Evolutionary conservation across 2,888 invertebrate species (phyloP), one percentile per base, ranked within the genome.

Genomic region (Arrhopalites spinosus): DNA sequence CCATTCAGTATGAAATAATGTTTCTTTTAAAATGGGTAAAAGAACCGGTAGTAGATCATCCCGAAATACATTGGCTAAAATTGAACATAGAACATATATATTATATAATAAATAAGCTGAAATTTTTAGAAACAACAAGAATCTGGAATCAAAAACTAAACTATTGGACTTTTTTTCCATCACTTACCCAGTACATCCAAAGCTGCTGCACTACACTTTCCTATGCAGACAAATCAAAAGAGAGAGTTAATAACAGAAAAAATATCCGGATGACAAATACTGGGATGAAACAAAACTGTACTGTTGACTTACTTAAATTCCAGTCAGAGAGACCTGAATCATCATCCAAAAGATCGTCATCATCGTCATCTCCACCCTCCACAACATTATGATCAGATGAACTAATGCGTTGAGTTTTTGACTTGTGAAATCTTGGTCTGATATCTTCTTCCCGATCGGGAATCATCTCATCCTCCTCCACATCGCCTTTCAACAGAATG

Each of bases 371-470:
- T 13, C 87, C 87, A 79, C 81, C 83, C 15, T 63, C 68, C 2
- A 67, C 78, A 15, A 36, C 63, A 30, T 75, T 74, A 36, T 75
- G 53, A 29, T 75, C 66, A 71, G 78, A 50, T 76, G 89, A 88
- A 8, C 77, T 71, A 23, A 73, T 68, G 15, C 69, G 92, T 86
- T 96, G 96, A 0, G 94, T 93, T 84, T 95, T 92, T 2, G 96
- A 91, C 86, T 95, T 94, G 86, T 98, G 98, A 87, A 99, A 99
- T 80, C 98, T 88, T 17, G 99, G 99, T 79, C 94, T 90, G 82
- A 99, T 99, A 86, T 99, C 99, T 85, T 97, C 95, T 83, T 97
- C 97, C 81, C 95, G 90, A 86, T 99, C 99, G 0, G 98, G 98
- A 83, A 98, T 94, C 87, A 94, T 94, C 84, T 94, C 94, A 85